Conservation (phyloP, 2,888 invertebrate genomes). For the Galerucella pusilla region DNA sequence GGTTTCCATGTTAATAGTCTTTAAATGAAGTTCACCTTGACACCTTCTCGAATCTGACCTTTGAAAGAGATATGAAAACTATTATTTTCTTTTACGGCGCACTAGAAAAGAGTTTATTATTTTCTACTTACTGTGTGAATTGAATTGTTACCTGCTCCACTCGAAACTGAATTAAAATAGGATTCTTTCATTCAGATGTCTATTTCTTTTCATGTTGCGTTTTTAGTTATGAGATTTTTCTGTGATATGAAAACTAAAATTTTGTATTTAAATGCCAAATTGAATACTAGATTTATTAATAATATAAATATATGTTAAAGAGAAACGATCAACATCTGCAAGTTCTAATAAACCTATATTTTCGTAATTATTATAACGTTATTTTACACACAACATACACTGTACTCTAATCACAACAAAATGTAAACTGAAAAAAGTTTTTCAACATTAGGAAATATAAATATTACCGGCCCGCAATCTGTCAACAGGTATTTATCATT, state of each 20-base stretch:
- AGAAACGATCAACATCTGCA: not conserved
- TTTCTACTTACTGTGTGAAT: slow-evolving; percentile 11
- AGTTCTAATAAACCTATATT: not conserved
- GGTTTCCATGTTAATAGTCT: slow-evolving; percentile 26
- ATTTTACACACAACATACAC: not conserved
- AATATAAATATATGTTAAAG: slow-evolving; percentile 2
- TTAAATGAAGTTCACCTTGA: slow-evolving; percentile 39
- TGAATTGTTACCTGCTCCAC: not conserved
- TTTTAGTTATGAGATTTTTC: not conserved
- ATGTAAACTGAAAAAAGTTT: not conserved
- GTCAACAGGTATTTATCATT: not conserved
- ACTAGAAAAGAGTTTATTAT: slow-evolving; percentile 11
- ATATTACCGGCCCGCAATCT: not conserved
- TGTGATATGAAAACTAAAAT: slow-evolving; percentile 11
- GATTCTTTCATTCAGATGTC: not conserved
- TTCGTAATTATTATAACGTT: not conserved
- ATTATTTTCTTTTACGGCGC: not conserved
- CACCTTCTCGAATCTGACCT: slow-evolving; percentile 30
- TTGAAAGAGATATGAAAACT: slow-evolving; percentile 20
- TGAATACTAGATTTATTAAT: slow-evolving; percentile 1
- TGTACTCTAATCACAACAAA: not conserved
- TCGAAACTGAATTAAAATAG: not conserved
- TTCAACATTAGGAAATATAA: not conserved
- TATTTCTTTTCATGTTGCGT: not conserved
- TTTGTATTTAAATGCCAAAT: slow-evolving; percentile 14